These are phyloP conservation scores for Malurus leucopterus DNA, from an alignment of 2,797 vertebrate species.

Conservation along the genomic window DNA sequence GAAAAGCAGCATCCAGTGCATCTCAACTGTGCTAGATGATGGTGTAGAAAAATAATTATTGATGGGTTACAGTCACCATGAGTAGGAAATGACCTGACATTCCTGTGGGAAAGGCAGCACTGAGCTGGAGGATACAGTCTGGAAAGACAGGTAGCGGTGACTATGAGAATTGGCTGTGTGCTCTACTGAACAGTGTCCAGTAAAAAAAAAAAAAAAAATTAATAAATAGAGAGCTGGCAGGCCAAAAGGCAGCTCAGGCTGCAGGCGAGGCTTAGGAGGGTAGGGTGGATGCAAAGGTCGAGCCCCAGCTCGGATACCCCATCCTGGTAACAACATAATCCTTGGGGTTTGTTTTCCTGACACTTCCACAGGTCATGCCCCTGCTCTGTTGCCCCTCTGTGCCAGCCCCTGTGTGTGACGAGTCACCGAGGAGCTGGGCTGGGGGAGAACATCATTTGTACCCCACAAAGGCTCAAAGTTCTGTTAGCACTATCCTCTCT, in stretches of 20 bases:
- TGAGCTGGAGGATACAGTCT: conserved; percentile 30
- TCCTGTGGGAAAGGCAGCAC: conserved; percentile 21
- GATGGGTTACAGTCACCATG: conserved; percentile 22
- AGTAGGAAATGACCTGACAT: conserved; percentile 9
- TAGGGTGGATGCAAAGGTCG: neutral
- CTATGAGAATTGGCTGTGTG: conserved; percentile 35
- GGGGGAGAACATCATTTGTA: neutral
- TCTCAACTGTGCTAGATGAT: conserved; percentile 52
- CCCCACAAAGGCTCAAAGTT: neutral
- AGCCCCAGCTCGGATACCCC: neutral
- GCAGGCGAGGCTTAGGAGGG: conserved; percentile 24
- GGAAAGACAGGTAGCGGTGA: conserved; percentile 24
- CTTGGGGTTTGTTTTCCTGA: neutral
- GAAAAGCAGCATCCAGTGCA: conserved; percentile 65
- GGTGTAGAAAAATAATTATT: conserved; percentile 25
- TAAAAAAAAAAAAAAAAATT: conserved; percentile 12
- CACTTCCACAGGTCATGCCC: neutral
- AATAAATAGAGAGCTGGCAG: conserved; percentile 9
- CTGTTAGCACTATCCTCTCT: neutral
- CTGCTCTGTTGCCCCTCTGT: neutral
- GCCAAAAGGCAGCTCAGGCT: conserved; percentile 14
- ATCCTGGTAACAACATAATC: neutral
- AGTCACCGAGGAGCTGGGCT: neutral
- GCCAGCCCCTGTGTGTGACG: neutral
- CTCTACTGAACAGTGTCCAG: conserved; percentile 35